phyloP scores from a whole-genome alignment of 1,140 invertebrate species.

The Calephelis virginiensis region DNA sequence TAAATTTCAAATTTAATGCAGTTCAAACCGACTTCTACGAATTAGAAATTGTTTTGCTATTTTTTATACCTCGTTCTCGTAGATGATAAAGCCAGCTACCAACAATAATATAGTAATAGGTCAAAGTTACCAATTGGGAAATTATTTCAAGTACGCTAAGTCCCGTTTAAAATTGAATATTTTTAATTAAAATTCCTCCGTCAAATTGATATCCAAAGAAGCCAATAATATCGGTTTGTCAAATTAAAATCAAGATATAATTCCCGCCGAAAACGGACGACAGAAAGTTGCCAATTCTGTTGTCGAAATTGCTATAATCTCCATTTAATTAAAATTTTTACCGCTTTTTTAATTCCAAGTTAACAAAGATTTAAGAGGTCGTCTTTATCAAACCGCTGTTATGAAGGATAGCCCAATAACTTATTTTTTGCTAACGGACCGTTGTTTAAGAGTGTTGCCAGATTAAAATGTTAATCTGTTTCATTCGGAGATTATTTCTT shows the following conservation, averaged over 20 bases:
- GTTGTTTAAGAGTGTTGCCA: constrained; percentile 9
- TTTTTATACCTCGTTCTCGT: too few relatives aligned
- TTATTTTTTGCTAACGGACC: constrained; percentile 13
- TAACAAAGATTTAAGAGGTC: constrained; percentile 7
- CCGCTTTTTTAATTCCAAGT: constrained; percentile 4
- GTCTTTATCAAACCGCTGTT: constrained; percentile 1
- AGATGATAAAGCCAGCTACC: too few relatives aligned
- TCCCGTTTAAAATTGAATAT: neutral
- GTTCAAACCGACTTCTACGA: too few relatives aligned
- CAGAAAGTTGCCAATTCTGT: constrained; percentile 5
- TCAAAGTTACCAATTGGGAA: neutral
- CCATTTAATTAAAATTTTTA: constrained; percentile 9
- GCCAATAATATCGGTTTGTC: constrained; percentile 11
- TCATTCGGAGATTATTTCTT: neutral
- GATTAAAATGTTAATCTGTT: constrained; percentile 17
- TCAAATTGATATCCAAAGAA: neutral
- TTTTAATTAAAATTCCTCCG: neutral
- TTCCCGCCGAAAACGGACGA: constrained; percentile 4
- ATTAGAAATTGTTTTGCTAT: too few relatives aligned
- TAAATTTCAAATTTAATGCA: too few relatives aligned
- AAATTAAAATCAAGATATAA: constrained; percentile 10
- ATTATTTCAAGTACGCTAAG: neutral
- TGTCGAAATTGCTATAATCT: constrained; percentile 4
- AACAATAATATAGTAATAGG: too few relatives aligned
- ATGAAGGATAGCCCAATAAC: constrained; percentile 8